These are phyloP conservation scores for Pseudomyrmex dendroicus DNA, from an alignment of 1,140 invertebrate genomes.

Conservation along the genomic window DNA sequence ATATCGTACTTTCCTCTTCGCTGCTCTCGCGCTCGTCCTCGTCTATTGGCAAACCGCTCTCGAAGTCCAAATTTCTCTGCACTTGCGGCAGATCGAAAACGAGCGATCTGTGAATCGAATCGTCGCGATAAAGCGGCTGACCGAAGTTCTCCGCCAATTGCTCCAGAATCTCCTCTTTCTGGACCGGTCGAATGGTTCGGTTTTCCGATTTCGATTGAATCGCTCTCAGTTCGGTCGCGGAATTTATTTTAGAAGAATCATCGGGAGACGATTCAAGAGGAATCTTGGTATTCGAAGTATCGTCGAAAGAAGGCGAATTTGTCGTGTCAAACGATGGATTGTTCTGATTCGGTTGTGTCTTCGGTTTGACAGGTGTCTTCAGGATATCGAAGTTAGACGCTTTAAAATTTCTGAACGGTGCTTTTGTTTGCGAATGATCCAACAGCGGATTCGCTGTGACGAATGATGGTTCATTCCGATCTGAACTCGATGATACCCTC, in stretches of 20 bases:
- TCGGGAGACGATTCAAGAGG: neutral
- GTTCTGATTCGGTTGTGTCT: neutral
- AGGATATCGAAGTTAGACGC: neutral
- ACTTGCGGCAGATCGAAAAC: constrained; percentile 57
- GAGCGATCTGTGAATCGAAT: neutral
- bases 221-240: neutral
- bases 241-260: neutral
- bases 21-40: neutral
- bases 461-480: neutral
- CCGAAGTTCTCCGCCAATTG: constrained; percentile 65
- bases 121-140: constrained; percentile 48
- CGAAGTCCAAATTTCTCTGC: constrained; percentile 55
- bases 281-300: neutral
- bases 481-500: neutral
- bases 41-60: constrained; percentile 32
- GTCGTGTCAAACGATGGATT: neutral
- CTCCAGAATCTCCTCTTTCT: constrained; percentile 63
- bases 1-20: neutral
- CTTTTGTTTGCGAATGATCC: neutral
- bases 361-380: neutral
- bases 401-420: neutral
- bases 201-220: neutral
- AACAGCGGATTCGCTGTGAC: neutral
- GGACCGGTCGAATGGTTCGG: neutral
- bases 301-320: constrained; percentile 2